A percentile compares a stretch with the other conserved stretches of the same genome.
Evolutionary conservation across 2,888 invertebrate species (phyloP).

Genomic region (Podotricha telesiphe): DNA sequence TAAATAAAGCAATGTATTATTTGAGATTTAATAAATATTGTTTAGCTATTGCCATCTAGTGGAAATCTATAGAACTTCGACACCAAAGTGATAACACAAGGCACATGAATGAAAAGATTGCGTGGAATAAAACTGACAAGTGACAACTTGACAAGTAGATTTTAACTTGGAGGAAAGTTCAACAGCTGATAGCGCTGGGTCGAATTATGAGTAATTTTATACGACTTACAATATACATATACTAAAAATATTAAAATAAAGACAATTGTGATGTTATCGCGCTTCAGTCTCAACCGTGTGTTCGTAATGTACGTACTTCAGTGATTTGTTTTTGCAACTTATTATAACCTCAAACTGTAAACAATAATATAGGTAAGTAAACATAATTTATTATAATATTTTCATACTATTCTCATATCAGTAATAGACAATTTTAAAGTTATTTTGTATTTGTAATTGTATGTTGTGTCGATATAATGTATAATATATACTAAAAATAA

Average conservation of each 20-base stretch:
- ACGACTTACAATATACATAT: slow-evolving; percentile 41
- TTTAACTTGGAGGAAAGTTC: slow-evolving; percentile 46
- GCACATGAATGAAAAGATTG: slow-evolving; percentile 36
- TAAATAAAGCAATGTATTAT: not conserved
- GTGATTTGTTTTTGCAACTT: slow-evolving; percentile 34
- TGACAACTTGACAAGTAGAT: slow-evolving; percentile 17
- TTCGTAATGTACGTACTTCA: slow-evolving; percentile 35
- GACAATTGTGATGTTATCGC: slow-evolving; percentile 40
- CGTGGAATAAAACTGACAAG: slow-evolving; percentile 42
- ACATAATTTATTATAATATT: not conserved
- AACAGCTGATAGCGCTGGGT: slow-evolving; percentile 51
- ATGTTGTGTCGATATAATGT: not conserved
- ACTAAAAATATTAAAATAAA: slow-evolving; percentile 45
- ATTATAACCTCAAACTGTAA: slow-evolving; percentile 51
- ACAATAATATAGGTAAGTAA: slow-evolving; percentile 44
- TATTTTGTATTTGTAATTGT: not conserved
- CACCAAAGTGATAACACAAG: slow-evolving; percentile 12
- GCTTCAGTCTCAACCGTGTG: slow-evolving; percentile 40
- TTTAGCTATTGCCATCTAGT: slow-evolving; percentile 46
- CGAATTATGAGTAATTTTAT: slow-evolving; percentile 44
- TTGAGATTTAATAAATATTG: not conserved
- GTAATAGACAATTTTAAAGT: not conserved
- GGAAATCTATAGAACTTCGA: slow-evolving; percentile 33
- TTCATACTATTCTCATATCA: not conserved
- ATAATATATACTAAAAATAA: not conserved